Evolutionary conservation across 1,140 invertebrate genomes (phyloP).

Genomic region (Pararge aegeria): DNA sequence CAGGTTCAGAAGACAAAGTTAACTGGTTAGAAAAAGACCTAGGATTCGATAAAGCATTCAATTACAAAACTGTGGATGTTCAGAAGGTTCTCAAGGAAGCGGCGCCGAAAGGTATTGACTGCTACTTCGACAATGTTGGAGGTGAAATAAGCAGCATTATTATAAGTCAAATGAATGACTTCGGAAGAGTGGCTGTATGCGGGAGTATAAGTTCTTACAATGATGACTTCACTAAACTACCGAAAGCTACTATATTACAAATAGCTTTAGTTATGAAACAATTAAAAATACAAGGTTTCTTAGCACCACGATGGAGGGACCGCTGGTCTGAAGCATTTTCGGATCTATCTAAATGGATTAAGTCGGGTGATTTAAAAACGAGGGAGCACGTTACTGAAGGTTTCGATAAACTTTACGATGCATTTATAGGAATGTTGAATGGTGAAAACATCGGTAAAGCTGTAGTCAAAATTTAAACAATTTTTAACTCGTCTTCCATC

Average conservation of each 20-base stretch:
- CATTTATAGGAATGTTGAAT: constrained; percentile 35
- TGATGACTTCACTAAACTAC: constrained; percentile 19
- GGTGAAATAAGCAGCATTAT: constrained; percentile 40
- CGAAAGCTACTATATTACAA: constrained; percentile 31
- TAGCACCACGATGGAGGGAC: constrained; percentile 25
- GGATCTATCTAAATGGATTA: constrained; percentile 33
- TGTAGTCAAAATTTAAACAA: constrained; percentile 32
- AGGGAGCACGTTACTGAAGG: constrained; percentile 36
- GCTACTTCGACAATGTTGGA: constrained; percentile 39
- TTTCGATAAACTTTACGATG: constrained; percentile 37
- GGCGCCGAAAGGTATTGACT: constrained; percentile 36
- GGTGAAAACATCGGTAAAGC: constrained; percentile 40
- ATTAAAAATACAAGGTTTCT: constrained; percentile 40
- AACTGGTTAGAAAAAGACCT: constrained; percentile 33
- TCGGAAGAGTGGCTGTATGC: constrained; percentile 36
- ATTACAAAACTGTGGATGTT: constrained; percentile 34
- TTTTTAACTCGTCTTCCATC: no score
- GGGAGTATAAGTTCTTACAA: constrained; percentile 40
- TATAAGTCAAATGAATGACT: constrained; percentile 38
- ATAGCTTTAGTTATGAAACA: constrained; percentile 30
- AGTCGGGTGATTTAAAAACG: constrained; percentile 31
- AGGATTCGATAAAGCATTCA: constrained; percentile 35
- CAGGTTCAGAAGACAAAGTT: constrained; percentile 37
- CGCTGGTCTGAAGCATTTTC: constrained; percentile 32
- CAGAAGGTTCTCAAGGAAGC: constrained; percentile 32